Evolutionary conservation across 2,797 vertebrate species (phyloP).

Genomic region (Oceanodroma leucorhoa): DNA sequence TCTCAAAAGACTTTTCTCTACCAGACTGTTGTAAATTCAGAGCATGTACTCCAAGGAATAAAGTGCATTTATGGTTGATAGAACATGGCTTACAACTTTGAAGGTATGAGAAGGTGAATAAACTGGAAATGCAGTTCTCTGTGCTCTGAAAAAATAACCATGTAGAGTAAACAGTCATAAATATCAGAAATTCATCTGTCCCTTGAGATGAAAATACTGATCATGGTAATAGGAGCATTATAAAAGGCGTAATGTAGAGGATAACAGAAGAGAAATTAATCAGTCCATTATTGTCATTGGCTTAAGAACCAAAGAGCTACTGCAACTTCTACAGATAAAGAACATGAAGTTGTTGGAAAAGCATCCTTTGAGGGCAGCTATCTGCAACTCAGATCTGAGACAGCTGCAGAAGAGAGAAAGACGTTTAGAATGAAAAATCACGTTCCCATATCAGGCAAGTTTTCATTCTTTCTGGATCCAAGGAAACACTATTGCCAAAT

Average conservation of each 20-base stretch:
- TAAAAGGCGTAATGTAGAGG: background rate
- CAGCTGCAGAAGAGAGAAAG: background rate
- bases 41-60: constrained; percentile 47
- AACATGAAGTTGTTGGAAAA: background rate
- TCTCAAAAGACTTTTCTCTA: constrained; percentile 50
- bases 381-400: background rate
- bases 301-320: background rate
- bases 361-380: background rate
- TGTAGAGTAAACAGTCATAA: constrained; percentile 27
- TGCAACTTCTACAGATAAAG: background rate
- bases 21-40: constrained; percentile 57
- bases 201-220: constrained; percentile 33
- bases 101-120: constrained; percentile 55
- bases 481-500: background rate
- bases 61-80: constrained; percentile 60
- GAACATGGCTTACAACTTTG: constrained; percentile 52
- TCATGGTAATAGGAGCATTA: constrained; percentile 3
- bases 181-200: constrained; percentile 38
- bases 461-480: constrained; percentile 1
- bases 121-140: constrained; percentile 25
- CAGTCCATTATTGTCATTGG: background rate
- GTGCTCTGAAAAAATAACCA: constrained; percentile 6
- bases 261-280: constrained; percentile 27
- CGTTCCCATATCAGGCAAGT: background rate
- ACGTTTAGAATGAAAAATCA: background rate